phyloP scores from a whole-genome alignment of 2,797 vertebrate genomes.

The Pseudocheirus occidentalis region DNA sequence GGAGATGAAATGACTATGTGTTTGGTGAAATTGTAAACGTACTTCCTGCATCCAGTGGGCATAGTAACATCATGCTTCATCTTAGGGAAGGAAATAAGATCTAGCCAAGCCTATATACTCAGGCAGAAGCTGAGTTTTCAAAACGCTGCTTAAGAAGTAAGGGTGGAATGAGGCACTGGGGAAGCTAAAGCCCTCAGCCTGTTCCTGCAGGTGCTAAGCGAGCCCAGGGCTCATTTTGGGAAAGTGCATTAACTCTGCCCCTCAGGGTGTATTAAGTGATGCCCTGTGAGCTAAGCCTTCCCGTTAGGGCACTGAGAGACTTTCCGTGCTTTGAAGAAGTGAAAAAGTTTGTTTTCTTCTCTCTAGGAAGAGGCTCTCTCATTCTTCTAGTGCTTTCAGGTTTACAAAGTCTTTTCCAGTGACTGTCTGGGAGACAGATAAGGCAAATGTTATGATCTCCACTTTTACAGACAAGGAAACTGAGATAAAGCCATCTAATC shows the following conservation, averaged over 20 bases:
- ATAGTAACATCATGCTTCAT: slow-evolving; percentile 13
- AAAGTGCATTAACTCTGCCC: background rate
- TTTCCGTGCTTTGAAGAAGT: background rate
- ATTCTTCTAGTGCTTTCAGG: background rate
- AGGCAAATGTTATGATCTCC: background rate
- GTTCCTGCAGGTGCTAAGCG: background rate
- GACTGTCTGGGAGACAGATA: background rate
- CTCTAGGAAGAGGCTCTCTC: background rate
- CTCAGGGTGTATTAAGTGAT: background rate
- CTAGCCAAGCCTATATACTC: slow-evolving; percentile 55
- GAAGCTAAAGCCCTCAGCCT: background rate
- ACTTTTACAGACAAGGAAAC: background rate
- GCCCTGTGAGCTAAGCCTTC: background rate
- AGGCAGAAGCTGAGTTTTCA: slow-evolving; percentile 49
- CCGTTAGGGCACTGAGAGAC: background rate
- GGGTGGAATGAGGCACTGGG: background rate
- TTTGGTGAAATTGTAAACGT: slow-evolving; percentile 69
- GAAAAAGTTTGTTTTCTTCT: slow-evolving; percentile 2
- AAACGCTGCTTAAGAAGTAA: background rate
- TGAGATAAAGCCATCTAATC: background rate
- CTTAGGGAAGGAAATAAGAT: slow-evolving; percentile 52
- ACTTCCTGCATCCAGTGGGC: slow-evolving; percentile 14
- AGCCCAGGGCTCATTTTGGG: background rate
- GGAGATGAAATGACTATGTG: background rate
- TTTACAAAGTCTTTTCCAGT: background rate